A percentile compares a stretch with the other conserved stretches of the same genome.
phyloP scores from a whole-genome alignment of 2,113 vertebrate genomes.

The Thomomys bottae region DNA sequence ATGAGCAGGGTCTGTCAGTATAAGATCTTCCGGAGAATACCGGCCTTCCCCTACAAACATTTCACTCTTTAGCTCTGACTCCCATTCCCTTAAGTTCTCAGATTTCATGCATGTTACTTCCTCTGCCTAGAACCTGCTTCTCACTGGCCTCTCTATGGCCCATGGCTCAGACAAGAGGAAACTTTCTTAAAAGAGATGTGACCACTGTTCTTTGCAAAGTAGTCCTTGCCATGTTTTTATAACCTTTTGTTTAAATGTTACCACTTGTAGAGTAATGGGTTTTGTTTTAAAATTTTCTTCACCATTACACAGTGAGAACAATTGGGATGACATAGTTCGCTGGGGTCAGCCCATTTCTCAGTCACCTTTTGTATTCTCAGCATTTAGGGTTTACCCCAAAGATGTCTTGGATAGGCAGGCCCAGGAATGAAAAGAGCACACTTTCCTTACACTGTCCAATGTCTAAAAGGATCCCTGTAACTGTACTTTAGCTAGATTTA shows the following conservation, averaged over 20 bases:
- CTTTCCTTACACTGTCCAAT: conserved; percentile 33
- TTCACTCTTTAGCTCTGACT: neutral
- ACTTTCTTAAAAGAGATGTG: neutral
- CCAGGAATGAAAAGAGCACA: neutral
- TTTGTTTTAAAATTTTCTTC: neutral
- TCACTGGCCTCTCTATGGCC: neutral
- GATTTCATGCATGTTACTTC: neutral
- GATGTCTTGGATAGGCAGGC: neutral
- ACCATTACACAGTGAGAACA: neutral
- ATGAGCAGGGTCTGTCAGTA: no score
- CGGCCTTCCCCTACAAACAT: neutral
- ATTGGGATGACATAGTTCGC: neutral
- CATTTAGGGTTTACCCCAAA: neutral
- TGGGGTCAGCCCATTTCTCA: neutral
- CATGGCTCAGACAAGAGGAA: neutral
- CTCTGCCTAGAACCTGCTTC: neutral
- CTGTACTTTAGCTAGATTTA: conserved; percentile 23
- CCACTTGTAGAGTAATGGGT: neutral
- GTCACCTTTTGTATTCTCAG: neutral
- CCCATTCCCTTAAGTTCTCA: neutral
- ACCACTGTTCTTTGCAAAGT: neutral
- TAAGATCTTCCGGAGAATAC: neutral
- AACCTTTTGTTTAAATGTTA: neutral
- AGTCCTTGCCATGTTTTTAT: neutral
- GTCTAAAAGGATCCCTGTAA: neutral